These are phyloP conservation scores for Elymnias hypermnestra DNA, from an alignment of 1,140 invertebrate species.

Conservation along the genomic window DNA sequence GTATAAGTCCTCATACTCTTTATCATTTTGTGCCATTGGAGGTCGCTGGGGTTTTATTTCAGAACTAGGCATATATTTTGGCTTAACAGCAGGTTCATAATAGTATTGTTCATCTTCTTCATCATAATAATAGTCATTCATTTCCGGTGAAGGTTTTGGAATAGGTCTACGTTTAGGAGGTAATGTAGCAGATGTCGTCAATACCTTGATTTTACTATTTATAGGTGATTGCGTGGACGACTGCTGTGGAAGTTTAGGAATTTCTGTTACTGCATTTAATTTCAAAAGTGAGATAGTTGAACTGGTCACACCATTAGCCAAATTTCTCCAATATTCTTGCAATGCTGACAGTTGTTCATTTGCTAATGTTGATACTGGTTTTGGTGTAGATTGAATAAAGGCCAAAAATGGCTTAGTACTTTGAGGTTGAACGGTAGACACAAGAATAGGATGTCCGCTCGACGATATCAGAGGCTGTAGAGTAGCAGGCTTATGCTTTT, in stretches of 20 bases:
- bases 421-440: slow-evolving; percentile 38
- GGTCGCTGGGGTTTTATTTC: slow-evolving; percentile 74
- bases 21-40: slow-evolving; percentile 71
- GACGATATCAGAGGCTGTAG: slow-evolving; percentile 25
- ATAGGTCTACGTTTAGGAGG: slow-evolving; percentile 60
- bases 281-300: slow-evolving; percentile 32
- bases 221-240: slow-evolving; percentile 25
- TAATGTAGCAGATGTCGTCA: slow-evolving; percentile 36
- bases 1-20: slow-evolving; percentile 65
- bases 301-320: slow-evolving; percentile 31
- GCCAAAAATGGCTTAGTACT: slow-evolving; percentile 24
- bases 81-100: slow-evolving; percentile 76
- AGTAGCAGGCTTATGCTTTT: slow-evolving; percentile 35
- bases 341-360: slow-evolving; percentile 50
- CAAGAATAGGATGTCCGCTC: slow-evolving; percentile 40
- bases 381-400: slow-evolving; percentile 44
- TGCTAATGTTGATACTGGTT: slow-evolving; percentile 43
- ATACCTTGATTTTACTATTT: slow-evolving; percentile 17
- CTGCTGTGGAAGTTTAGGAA: slow-evolving; percentile 32
- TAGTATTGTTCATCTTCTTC: slow-evolving; percentile 74
- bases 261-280: slow-evolving; percentile 31
- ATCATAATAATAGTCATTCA: slow-evolving; percentile 76
- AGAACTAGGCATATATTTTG: slow-evolving; percentile 78
- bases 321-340: slow-evolving; percentile 55
- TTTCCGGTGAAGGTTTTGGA: slow-evolving; percentile 73